Percentiles rank a stretch among this genome's conserved stretches.
Conservation (phyloP, 1,140 invertebrate genomes). For the Anthonomus grandis region DNA sequence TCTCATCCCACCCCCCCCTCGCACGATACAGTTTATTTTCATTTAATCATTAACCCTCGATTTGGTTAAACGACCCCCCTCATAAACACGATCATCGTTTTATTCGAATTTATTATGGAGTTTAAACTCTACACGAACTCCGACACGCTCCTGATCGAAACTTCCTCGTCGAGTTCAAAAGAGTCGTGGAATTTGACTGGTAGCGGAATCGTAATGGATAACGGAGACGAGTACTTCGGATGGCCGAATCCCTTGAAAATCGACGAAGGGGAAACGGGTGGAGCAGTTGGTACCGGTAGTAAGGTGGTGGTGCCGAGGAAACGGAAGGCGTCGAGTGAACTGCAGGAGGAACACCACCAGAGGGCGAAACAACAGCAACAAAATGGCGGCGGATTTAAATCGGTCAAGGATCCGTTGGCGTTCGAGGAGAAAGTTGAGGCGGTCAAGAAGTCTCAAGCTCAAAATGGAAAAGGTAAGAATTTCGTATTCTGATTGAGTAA, state of each 20-base stretch:
- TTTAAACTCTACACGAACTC: constrained; percentile 44
- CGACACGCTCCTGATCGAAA: constrained; percentile 35
- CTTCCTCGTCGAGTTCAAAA: constrained; percentile 33
- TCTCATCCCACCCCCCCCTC: too few relatives aligned
- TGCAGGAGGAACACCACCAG: constrained; percentile 21
- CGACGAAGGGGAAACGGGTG: constrained; percentile 30
- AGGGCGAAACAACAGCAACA: constrained; percentile 28
- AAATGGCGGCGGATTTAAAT: constrained; percentile 29
- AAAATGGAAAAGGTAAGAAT: constrained; percentile 16
- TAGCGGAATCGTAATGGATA: constrained; percentile 39
- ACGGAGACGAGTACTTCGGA: constrained; percentile 44
- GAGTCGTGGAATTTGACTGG: constrained; percentile 37
- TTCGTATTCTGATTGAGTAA: too few relatives aligned
- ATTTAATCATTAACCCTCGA: constrained; percentile 2
- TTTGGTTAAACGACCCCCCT: neutral
- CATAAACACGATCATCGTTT: neutral
- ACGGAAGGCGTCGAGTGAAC: constrained; percentile 28
- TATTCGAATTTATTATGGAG: constrained; percentile 40
- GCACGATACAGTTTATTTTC: too few relatives aligned
- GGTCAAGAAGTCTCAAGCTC: constrained; percentile 27
- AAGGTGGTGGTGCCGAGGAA: constrained; percentile 27
- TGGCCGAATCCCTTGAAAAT: constrained; percentile 45
- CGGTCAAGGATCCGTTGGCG: constrained; percentile 31
- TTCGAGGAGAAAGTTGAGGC: constrained; percentile 25
- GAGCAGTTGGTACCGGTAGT: too few relatives aligned